phyloP scores from a whole-genome alignment of 2,113 vertebrate species.

The Psilopsiagon aymara region DNA sequence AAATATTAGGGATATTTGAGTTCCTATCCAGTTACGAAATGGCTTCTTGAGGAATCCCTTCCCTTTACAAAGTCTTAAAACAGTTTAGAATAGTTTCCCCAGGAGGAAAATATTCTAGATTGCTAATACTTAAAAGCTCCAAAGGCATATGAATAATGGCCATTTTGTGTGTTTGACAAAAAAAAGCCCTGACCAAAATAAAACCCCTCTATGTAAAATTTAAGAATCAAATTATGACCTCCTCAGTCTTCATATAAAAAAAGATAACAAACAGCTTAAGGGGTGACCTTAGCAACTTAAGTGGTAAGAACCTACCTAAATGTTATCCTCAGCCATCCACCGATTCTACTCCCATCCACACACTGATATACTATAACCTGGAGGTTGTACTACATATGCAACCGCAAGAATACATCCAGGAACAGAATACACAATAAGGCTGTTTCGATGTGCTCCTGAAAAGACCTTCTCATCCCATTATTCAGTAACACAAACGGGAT shows the following conservation, averaged over 20 bases:
- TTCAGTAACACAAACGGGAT: neutral
- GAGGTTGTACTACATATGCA: neutral
- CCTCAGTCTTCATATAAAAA: neutral
- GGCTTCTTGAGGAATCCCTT: neutral
- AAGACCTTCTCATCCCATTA: neutral
- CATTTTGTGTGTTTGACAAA: neutral
- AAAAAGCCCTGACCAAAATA: neutral
- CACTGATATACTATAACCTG: neutral
- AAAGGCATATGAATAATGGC: neutral
- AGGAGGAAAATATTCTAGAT: neutral
- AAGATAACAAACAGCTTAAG: neutral
- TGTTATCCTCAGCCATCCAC: neutral
- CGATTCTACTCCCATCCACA: neutral
- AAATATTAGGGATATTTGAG: neutral
- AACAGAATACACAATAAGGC: neutral
- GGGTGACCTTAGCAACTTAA: neutral
- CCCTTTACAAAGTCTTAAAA: neutral
- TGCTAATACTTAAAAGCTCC: neutral
- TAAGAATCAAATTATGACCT: neutral
- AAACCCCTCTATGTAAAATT: neutral
- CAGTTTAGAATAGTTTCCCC: neutral
- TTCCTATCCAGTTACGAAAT: neutral
- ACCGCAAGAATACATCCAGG: neutral
- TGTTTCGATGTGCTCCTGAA: neutral
- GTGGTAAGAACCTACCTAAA: neutral